Conservation (phyloP, 2,888 invertebrate genomes). For the Megalurothrips usitatus region DNA sequence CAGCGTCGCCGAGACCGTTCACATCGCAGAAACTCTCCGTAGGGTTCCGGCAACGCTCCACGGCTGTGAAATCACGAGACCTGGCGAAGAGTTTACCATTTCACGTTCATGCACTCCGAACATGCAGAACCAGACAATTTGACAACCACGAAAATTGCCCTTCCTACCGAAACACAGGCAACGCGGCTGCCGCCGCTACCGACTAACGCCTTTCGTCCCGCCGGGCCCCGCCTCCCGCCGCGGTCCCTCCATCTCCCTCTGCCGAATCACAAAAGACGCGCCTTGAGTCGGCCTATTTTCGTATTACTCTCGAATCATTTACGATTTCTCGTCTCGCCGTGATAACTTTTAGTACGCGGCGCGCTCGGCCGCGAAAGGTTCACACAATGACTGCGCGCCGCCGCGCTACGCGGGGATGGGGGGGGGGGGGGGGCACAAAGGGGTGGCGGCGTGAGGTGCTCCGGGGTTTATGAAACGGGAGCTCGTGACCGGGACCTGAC, state of each 20-base stretch:
- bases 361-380: neutral
- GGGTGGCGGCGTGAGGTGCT: neutral
- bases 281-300: conserved; percentile 8
- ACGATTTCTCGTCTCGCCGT: conserved; percentile 9
- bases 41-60: no score
- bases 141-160: no score
- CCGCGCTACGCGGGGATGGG: no score
- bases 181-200: neutral
- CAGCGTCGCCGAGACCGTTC: no score
- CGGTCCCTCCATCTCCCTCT: neutral
- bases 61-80: no score
- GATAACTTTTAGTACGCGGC: neutral
- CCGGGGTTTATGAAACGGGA: no score
- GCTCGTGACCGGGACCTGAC: no score
- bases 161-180: no score
- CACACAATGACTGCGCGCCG: neutral
- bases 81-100: no score
- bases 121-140: no score
- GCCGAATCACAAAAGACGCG: neutral
- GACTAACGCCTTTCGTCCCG: neutral
- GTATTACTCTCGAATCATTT: conserved; percentile 25
- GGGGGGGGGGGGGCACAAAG: neutral
- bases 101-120: no score
- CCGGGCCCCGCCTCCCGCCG: neutral
- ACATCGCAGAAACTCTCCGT: no score